A percentile compares a stretch with the other conserved stretches of the same genome.
Conservation (phyloP, 2,888 invertebrate species). For the Pseudanteris insignis region DNA sequence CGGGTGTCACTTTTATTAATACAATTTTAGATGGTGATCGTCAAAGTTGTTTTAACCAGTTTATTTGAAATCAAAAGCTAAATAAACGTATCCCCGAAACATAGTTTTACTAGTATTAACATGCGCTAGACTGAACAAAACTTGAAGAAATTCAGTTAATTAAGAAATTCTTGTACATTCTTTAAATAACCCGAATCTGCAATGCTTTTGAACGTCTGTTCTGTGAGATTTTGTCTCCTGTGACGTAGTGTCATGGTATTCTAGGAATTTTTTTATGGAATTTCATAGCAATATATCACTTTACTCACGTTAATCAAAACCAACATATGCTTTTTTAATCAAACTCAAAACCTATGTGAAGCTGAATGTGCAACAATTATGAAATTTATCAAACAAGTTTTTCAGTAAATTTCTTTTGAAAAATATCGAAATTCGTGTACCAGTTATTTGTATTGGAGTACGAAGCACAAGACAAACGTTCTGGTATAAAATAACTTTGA, state of each 20-base stretch:
- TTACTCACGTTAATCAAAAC: not conserved
- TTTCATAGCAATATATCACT: not conserved
- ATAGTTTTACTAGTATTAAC: not conserved
- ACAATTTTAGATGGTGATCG: too few species aligned
- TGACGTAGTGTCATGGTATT: slow-evolving; percentile 10
- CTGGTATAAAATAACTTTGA: too few species aligned
- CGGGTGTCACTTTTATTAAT: too few species aligned
- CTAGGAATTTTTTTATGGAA: not conserved
- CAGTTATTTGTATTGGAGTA: too few species aligned
- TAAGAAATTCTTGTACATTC: slow-evolving; percentile 31
- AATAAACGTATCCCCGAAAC: not conserved
- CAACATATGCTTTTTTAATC: not conserved
- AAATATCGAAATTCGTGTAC: too few species aligned
- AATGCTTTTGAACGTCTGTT: slow-evolving; percentile 11
- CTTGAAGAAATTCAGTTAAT: slow-evolving; percentile 19
- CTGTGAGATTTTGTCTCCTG: slow-evolving; percentile 8
- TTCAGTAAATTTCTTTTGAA: too few species aligned
- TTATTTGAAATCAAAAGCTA: too few species aligned
- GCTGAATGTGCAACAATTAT: not conserved
- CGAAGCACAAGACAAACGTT: too few species aligned
- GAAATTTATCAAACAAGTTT: too few species aligned
- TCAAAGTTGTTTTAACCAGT: too few species aligned
- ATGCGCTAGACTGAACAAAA: slow-evolving; percentile 9
- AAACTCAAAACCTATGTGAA: not conserved
- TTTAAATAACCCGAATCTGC: slow-evolving; percentile 15